Percentiles rank a stretch among this genome's conserved stretches.
Conservation (phyloP, 2,888 invertebrate genomes). For the Lithodes maja region DNA sequence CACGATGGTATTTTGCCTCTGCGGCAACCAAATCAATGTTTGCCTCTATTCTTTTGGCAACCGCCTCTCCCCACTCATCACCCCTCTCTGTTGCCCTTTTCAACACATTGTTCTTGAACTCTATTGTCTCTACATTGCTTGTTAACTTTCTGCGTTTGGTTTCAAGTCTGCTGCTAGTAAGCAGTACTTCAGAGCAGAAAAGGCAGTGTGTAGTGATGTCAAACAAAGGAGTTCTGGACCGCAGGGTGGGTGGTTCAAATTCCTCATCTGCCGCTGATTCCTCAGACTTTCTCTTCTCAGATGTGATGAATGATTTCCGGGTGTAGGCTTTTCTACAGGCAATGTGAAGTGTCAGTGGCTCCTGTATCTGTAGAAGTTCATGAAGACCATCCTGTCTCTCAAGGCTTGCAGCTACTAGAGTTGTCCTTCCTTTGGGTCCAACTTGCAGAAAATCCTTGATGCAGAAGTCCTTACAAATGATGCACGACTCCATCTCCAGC, state of each 20-base stretch:
- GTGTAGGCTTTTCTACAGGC: constrained; percentile 37
- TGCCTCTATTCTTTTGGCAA: constrained; percentile 39
- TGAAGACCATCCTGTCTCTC: constrained; percentile 39
- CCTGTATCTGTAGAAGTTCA: constrained; percentile 19
- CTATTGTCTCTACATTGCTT: constrained; percentile 39
- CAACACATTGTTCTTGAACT: constrained; percentile 33
- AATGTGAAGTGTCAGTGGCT: constrained; percentile 38
- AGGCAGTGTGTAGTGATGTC: constrained; percentile 43
- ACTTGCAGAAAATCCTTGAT: not conserved
- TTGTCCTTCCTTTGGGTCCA: constrained; percentile 28
- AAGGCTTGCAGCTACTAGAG: constrained; percentile 19
- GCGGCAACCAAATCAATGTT: constrained; percentile 39
- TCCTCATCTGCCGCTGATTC: constrained; percentile 8
- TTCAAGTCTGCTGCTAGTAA: constrained; percentile 35
- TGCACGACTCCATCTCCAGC: constrained; percentile 21
- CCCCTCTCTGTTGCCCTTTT: constrained; percentile 35
- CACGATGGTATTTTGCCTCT: constrained; percentile 37
- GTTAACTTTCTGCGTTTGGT: not conserved
- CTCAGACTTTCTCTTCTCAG: constrained; percentile 25
- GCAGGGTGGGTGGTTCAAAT: constrained; percentile 15
- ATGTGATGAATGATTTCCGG: constrained; percentile 31
- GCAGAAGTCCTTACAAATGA: constrained; percentile 7
- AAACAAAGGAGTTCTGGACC: constrained; percentile 20
- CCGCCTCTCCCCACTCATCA: constrained; percentile 37
- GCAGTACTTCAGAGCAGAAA: constrained; percentile 31